These are phyloP conservation scores for Tetrapedia diversipes DNA, from an alignment of 2,888 invertebrate species.

Conservation along the genomic window DNA sequence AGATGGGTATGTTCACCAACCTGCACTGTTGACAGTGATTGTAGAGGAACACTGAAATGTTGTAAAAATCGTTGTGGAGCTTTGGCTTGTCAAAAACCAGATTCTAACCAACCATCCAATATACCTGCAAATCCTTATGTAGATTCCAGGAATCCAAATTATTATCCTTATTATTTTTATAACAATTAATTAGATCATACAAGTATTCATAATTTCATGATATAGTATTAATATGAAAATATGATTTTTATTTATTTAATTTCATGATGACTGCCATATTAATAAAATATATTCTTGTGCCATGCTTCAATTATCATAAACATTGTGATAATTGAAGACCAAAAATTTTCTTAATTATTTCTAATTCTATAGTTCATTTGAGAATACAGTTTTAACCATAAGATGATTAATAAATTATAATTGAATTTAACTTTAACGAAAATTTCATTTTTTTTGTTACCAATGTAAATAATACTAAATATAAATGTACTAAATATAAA, in stretches of 20 bases:
- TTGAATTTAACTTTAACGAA: not conserved
- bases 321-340: not conserved
- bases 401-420: not conserved
- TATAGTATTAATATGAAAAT: not conserved
- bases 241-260: not conserved
- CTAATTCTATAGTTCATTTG: not conserved
- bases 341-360: not conserved
- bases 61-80: constrained; percentile 86
- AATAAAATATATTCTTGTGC: not conserved
- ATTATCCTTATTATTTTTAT: constrained; percentile 20
- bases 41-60: constrained; percentile 84
- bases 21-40: constrained; percentile 85
- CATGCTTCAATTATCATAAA: not conserved
- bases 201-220: not conserved
- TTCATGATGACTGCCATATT: not conserved
- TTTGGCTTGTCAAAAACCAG: constrained; percentile 82
- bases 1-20: constrained; percentile 85
- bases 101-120: constrained; percentile 55
- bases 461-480: not conserved
- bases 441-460: not conserved
- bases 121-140: constrained; percentile 15
- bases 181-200: constrained; percentile 24
- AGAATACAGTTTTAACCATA: not conserved
- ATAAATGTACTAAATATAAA: too few species aligned
- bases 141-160: constrained; percentile 3